Conservation (phyloP, 2,797 vertebrate genomes). For the Hoplostethus mediterraneus region DNA sequence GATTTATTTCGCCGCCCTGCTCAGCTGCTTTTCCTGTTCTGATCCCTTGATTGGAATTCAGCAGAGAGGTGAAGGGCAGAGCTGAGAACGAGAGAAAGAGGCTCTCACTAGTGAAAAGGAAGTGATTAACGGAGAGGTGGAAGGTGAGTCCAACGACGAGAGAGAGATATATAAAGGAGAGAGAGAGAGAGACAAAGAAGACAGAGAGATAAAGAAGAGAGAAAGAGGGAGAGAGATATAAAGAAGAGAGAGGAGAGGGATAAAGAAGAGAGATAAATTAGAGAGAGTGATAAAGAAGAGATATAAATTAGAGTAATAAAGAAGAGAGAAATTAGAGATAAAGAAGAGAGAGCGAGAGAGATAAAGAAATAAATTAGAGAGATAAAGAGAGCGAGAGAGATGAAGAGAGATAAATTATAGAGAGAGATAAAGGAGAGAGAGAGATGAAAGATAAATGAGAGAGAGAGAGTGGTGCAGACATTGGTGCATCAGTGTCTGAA, state of each 20-base stretch:
- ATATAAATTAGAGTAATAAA: no score
- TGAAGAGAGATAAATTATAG: no score
- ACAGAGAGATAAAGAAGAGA: background rate
- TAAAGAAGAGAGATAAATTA: background rate
- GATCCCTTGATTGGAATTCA: conserved; percentile 63
- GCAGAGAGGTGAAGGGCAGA: conserved; percentile 48
- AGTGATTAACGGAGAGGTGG: conserved; percentile 42
- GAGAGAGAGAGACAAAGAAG: background rate
- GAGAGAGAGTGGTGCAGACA: no score
- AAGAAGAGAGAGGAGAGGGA: background rate
- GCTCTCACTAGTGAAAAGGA: conserved; percentile 29
- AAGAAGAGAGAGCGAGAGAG: no score
- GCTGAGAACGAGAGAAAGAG: conserved; percentile 31
- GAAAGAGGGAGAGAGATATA: background rate
- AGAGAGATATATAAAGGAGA: no score
- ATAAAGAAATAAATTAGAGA: no score
- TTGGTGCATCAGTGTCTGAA: no score
- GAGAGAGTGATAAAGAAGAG: no score
- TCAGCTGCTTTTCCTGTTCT: conserved; percentile 4
- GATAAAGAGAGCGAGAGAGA: no score
- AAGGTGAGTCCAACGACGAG: conserved; percentile 43
- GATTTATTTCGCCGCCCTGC: background rate
- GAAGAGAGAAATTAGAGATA: no score
- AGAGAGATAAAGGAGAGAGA: no score
- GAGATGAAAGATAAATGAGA: no score